Evolutionary conservation across 1,140 invertebrate genomes (phyloP).

Genomic region (Drosophila orosa): DNA sequence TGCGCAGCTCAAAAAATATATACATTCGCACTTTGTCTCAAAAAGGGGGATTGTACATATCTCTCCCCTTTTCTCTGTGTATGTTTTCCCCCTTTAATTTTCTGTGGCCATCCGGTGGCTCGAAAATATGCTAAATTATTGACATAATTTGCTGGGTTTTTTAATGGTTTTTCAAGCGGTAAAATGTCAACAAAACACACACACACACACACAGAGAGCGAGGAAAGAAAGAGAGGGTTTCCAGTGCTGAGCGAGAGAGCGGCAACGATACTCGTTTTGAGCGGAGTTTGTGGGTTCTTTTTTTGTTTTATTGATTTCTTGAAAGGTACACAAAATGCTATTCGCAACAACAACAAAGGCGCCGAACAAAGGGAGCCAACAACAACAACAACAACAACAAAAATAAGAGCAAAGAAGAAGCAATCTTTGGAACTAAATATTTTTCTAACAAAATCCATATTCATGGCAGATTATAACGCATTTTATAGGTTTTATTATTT

Average conservation of each 20-base stretch:
- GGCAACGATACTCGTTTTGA: slow-evolving; percentile 69
- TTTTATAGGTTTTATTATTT: slow-evolving; percentile 21
- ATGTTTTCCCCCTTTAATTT: not conserved
- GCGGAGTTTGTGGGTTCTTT: slow-evolving; percentile 67
- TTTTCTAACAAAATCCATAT: slow-evolving; percentile 29
- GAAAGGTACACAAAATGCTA: slow-evolving; percentile 84
- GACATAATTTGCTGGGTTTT: slow-evolving; percentile 41
- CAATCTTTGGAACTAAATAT: slow-evolving; percentile 37
- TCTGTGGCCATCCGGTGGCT: slow-evolving; percentile 30
- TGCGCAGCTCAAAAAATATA: slow-evolving; percentile 29
- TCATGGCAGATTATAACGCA: slow-evolving; percentile 22
- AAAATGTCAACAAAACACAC: slow-evolving; percentile 77
- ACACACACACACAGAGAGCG: slow-evolving; percentile 2
- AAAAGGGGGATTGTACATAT: slow-evolving; percentile 3
- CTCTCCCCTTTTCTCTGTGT: slow-evolving; percentile 4
- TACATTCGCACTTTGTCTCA: slow-evolving; percentile 11
- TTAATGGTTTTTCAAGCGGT: slow-evolving; percentile 43
- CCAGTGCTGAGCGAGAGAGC: slow-evolving; percentile 9
- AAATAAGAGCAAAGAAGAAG: slow-evolving; percentile 40
- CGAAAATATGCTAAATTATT: slow-evolving; percentile 74
- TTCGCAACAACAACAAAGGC: slow-evolving; percentile 71
- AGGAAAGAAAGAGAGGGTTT: slow-evolving; percentile 23
- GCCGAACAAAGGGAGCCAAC: slow-evolving; percentile 65
- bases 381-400: slow-evolving; percentile 48
- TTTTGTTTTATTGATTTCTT: slow-evolving; percentile 83